Percentiles rank a stretch among this genome's conserved stretches.
These are phyloP conservation scores for Cantharis rustica DNA, from an alignment of 2,888 invertebrate species.

Conservation along the genomic window DNA sequence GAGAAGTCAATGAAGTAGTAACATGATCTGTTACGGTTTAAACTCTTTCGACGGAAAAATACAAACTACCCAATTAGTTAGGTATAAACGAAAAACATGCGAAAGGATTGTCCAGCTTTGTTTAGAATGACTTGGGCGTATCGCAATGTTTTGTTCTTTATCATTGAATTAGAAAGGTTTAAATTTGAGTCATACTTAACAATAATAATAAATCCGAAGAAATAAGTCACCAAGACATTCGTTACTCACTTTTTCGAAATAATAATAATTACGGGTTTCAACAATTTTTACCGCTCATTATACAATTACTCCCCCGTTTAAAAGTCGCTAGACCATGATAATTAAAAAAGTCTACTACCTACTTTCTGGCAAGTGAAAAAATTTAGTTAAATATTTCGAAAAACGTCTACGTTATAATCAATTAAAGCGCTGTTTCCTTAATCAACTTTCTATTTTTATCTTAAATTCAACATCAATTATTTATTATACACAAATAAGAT, in stretches of 20 bases:
- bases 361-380: background rate
- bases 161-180: background rate
- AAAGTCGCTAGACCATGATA: background rate
- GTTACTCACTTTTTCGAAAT: background rate
- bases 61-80: background rate
- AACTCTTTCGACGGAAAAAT: no score
- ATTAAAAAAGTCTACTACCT: background rate
- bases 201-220: background rate
- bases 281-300: background rate
- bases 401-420: background rate
- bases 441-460: background rate
- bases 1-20: no score
- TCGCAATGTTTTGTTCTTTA: slow-evolving; percentile 4
- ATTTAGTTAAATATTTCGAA: background rate
- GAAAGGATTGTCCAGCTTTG: background rate
- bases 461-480: background rate
- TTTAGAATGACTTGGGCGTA: background rate
- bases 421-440: background rate
- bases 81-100: background rate
- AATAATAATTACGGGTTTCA: background rate
- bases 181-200: slow-evolving; percentile 9
- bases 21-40: no score
- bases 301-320: background rate
- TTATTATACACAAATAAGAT: background rate
- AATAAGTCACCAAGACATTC: background rate